Percentiles rank a stretch among this genome's conserved stretches.
phyloP scores from a whole-genome alignment of 1,140 invertebrate genomes.

The Pectinophora gossypiella region DNA sequence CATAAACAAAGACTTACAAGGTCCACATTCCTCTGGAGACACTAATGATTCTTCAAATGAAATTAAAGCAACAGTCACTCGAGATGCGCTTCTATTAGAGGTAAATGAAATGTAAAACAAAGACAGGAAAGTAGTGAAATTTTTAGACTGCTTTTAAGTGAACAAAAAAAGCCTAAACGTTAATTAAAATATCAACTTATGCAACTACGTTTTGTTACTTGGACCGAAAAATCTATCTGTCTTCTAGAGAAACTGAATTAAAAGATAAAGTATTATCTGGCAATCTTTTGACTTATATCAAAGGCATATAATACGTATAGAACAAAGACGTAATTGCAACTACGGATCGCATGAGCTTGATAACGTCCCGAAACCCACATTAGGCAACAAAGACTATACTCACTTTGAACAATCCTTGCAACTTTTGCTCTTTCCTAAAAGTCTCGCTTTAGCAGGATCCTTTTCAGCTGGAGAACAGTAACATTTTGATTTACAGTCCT shows the following conservation, averaged over 20 bases:
- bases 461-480: constrained; percentile 46
- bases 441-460: constrained; percentile 37
- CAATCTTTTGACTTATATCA: too few species aligned
- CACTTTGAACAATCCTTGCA: constrained; percentile 66
- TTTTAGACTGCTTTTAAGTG: not conserved
- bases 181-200: too few species aligned
- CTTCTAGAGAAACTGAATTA: too few species aligned
- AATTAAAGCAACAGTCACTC: constrained; percentile 53
- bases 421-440: constrained; percentile 45
- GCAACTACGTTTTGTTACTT: too few species aligned
- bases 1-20: constrained; percentile 48
- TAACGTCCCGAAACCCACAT: not conserved
- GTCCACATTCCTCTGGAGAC: constrained; percentile 36
- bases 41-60: constrained; percentile 30
- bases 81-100: constrained; percentile 42
- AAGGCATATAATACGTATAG: too few species aligned
- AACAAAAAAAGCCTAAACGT: too few species aligned
- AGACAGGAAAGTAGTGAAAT: constrained; percentile 48
- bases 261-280: too few species aligned
- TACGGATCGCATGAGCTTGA: too few species aligned
- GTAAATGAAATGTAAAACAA: constrained; percentile 50
- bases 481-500: constrained; percentile 54
- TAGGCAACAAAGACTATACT: constrained; percentile 31
- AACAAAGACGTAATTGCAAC: too few species aligned
- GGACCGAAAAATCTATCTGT: too few species aligned